Evolutionary conservation across 2,797 vertebrate genomes (phyloP), one percentile per base, ranked within the genome.

Genomic region (Pseudochaenichthys georgianus): DNA sequence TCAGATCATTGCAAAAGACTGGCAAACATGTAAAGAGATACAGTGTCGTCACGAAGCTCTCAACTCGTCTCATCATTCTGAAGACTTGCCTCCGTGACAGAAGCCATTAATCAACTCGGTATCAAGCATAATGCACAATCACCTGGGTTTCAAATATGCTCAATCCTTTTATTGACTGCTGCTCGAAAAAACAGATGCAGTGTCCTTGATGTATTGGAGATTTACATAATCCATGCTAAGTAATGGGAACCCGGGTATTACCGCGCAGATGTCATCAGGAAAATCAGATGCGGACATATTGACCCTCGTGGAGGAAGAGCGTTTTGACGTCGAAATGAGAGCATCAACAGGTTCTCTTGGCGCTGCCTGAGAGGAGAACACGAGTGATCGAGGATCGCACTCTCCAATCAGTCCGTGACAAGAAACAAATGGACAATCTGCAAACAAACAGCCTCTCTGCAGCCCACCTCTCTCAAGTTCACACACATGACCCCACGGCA

Each of bases 141-240:
- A 67, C 50, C 78, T 31, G 41, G 19, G 60, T 82, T 73, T 78
- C 64, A 75, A 78, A 79, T 60, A 43, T 50, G 31, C 52, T 65
- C 46, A 55, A n/a, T 72, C 73, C 63, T 43, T 78, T 60, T 71
- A 75, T 63, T 54, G 73, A 81, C 72, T 64, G 61, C 50, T 58
- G 63, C 66, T 68, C 15, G 3, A 61, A 66, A 76, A 62, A 73
- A 63, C 19, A 62, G 81, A 64, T 46, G 62, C 38, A 5, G 0
- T 23, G 57, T 66, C 70, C 54, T 79, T 69, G 68, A 77, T 73
- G 52, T 74, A 61, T 68, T 52, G 31, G 17, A 73, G 70, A 73
- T 86, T 75, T 80, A 54, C 75, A 84, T 83, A 87, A 85, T 87
- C 85, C 80, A 75, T 68, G 46, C 28, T 54, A 55, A 80, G 62